phyloP scores from a whole-genome alignment of 2,797 vertebrate genomes.

The Anguilla marmorata region DNA sequence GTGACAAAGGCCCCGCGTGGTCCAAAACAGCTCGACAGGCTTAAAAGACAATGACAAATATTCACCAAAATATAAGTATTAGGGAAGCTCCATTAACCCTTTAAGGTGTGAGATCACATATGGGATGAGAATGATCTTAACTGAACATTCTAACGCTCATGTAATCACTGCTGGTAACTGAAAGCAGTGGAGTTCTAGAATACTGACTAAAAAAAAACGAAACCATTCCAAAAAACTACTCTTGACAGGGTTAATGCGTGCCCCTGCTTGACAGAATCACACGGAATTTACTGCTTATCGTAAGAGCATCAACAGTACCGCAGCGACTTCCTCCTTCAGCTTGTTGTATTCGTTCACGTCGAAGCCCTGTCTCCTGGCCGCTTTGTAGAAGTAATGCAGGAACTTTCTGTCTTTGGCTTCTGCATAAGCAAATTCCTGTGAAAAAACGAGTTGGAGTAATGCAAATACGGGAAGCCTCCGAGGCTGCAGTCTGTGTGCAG shows the following conservation, averaged over 20 bases:
- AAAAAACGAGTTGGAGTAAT: neutral
- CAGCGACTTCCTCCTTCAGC: constrained; percentile 80
- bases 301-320: constrained; percentile 68
- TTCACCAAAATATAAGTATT: neutral
- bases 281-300: neutral
- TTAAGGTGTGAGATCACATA: neutral
- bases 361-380: constrained; percentile 75
- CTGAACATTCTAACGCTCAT: neutral
- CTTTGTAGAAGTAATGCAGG: constrained; percentile 84
- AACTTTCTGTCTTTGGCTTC: constrained; percentile 80
- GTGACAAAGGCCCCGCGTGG: neutral
- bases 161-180: neutral
- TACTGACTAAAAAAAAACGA: neutral
- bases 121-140: neutral
- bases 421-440: constrained; percentile 85
- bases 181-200: neutral
- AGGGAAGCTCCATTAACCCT: neutral
- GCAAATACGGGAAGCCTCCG: neutral
- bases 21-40: neutral
- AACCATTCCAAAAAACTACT: neutral
- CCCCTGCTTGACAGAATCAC: neutral
- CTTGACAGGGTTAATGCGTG: neutral
- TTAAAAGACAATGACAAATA: neutral
- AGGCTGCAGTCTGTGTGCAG: neutral
- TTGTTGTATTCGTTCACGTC: constrained; percentile 83